phyloP scores from a whole-genome alignment of 2,113 vertebrate species.

The Parus major region DNA sequence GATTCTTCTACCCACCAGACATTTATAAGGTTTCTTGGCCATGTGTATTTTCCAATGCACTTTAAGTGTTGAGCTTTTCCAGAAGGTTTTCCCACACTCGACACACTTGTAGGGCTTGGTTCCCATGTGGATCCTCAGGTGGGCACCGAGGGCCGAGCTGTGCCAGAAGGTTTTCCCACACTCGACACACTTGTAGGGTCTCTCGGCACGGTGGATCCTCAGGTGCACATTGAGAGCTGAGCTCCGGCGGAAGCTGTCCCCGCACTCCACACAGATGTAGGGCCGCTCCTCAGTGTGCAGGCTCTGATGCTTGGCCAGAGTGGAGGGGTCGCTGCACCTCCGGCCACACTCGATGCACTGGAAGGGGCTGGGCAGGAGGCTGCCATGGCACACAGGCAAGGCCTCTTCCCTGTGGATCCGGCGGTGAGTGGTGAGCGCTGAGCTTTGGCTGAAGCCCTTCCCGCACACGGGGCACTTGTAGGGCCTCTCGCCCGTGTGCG shows the following conservation, averaged over 20 bases:
- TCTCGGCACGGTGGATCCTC: conserved; percentile 42
- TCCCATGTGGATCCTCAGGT: conserved; percentile 66
- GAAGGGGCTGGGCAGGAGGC: not conserved
- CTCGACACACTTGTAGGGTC: conserved; percentile 21
- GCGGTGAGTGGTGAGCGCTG: not conserved
- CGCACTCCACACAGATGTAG: conserved; percentile 21
- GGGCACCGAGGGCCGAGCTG: conserved; percentile 64
- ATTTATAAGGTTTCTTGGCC: conserved; percentile 81
- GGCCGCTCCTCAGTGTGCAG: not conserved
- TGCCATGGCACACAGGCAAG: rapidly evolving
- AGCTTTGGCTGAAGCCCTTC: conserved; percentile 68
- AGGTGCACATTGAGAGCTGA: conserved; percentile 32
- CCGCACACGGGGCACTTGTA: conserved; percentile 30
- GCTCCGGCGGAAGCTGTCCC: conserved; percentile 44
- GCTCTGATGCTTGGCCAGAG: conserved; percentile 10
- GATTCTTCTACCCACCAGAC: conserved; percentile 54
- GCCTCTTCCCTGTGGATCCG: not conserved
- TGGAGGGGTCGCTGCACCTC: not conserved
- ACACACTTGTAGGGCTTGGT: conserved; percentile 57
- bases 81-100: conserved; percentile 60
- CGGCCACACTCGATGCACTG: not conserved
- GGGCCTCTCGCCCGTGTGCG: conserved; percentile 42
- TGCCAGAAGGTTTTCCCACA: conserved; percentile 65
- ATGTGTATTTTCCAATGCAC: conserved; percentile 84
- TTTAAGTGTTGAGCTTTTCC: conserved; percentile 56